These are phyloP conservation scores for Lagodon rhomboides DNA, from an alignment of 2,797 vertebrate species.

Conservation along the genomic window DNA sequence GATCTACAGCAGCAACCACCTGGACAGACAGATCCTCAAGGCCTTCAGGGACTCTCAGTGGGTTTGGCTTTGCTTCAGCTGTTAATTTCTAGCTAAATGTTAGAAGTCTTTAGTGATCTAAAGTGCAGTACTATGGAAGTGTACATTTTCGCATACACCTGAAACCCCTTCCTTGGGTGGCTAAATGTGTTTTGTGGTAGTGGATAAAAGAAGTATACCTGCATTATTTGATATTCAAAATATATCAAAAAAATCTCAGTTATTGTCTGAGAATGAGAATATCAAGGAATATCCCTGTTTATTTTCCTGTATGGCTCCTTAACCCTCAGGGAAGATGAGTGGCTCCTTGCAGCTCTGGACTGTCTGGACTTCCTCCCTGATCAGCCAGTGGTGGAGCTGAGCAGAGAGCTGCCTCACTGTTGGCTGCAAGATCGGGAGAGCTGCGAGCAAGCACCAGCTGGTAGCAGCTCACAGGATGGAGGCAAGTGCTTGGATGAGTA, in stretches of 20 bases:
- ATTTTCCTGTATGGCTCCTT: not conserved
- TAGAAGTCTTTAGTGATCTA: conserved; percentile 8
- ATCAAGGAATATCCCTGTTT: not conserved
- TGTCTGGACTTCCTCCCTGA: conserved; percentile 94
- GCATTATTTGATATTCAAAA: not conserved
- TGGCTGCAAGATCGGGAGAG: conserved; percentile 52
- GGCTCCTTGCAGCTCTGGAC: conserved; percentile 91
- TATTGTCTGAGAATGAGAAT: not conserved
- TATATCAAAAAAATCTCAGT: not conserved
- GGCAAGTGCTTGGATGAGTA: conserved; percentile 21
- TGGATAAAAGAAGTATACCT: not conserved
- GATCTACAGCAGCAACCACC: conserved; percentile 87
- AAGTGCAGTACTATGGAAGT: not conserved
- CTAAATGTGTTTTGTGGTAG: too few relatives aligned
- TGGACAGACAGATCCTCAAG: conserved; percentile 93
- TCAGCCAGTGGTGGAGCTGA: conserved; percentile 91
- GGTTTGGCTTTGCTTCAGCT: conserved; percentile 48
- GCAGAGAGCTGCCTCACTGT: conserved; percentile 83
- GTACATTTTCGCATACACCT: too few relatives aligned
- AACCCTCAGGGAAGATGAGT: conserved; percentile 88
- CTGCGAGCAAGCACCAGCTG: conserved; percentile 19
- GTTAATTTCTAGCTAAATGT: too few relatives aligned
- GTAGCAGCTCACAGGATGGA: not conserved
- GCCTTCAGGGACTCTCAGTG: conserved; percentile 93
- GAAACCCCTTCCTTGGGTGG: too few relatives aligned